Conservation (phyloP, 2,888 invertebrate genomes). For the Entomobrya multifasciata region DNA sequence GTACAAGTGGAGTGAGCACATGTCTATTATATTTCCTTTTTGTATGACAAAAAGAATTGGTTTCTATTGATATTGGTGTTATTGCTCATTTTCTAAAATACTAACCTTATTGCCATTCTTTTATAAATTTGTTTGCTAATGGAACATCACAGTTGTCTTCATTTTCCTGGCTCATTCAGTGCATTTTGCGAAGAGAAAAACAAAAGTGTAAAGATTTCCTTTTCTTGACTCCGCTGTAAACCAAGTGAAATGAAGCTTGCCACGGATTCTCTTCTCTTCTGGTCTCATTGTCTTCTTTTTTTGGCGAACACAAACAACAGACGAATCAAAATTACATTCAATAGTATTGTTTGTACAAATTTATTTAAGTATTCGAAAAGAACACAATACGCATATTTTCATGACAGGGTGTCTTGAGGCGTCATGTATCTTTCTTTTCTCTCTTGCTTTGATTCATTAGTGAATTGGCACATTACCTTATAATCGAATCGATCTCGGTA, state of each 20-base stretch:
- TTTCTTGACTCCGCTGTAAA: conserved; percentile 10
- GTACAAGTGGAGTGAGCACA: too few relatives aligned
- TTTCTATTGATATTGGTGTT: neutral
- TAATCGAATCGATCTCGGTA: conserved; percentile 46
- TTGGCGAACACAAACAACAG: neutral
- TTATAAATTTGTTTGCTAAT: conserved; percentile 34
- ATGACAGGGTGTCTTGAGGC: conserved; percentile 45
- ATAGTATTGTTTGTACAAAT: too few relatives aligned
- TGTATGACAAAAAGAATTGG: neutral
- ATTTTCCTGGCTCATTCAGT: conserved; percentile 36
- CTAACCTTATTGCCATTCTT: neutral
- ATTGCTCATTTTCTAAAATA: conserved; percentile 1
- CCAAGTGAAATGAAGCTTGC: conserved; percentile 36
- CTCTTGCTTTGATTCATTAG: conserved; percentile 38
- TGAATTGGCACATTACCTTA: conserved; percentile 40
- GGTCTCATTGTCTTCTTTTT: neutral
- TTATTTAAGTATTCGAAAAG: neutral
- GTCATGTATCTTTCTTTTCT: neutral
- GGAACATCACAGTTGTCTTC: conserved; percentile 45
- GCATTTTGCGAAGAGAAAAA: neutral
- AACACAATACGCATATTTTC: neutral
- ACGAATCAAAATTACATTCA: too few relatives aligned
- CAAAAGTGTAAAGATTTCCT: neutral
- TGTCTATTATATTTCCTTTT: conserved; percentile 50
- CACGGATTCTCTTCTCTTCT: neutral